Evolutionary conservation across 2,113 vertebrate species (phyloP).

Genomic region (Cavia aperea): DNA sequence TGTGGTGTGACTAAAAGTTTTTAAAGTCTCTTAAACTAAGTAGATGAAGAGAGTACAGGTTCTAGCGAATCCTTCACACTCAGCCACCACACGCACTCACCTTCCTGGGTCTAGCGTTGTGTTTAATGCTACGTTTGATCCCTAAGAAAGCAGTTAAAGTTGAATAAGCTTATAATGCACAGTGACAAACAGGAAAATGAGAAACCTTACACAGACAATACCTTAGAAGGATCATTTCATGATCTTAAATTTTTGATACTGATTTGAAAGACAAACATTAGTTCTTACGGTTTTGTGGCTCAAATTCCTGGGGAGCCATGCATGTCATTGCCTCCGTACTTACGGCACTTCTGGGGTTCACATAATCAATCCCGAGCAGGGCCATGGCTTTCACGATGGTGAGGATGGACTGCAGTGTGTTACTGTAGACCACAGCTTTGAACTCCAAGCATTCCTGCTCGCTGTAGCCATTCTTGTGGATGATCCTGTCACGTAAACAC

Average conservation of each 20-base stretch:
- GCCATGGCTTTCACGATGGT: constrained; percentile 79
- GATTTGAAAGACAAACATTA: not conserved
- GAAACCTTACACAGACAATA: not conserved
- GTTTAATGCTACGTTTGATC: not conserved
- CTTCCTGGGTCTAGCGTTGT: not conserved
- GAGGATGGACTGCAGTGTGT: constrained; percentile 76
- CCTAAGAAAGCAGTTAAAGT: not conserved
- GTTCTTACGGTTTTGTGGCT: not conserved
- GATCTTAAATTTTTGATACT: not conserved
- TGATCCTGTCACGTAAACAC: constrained; percentile 72
- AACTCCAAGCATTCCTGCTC: constrained; percentile 77
- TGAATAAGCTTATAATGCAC: not conserved
- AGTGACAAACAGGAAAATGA: not conserved
- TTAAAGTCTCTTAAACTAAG: not conserved
- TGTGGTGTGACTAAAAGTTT: not conserved
- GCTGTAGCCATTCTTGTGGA: constrained; percentile 79
- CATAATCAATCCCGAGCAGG: constrained; percentile 73
- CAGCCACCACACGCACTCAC: not conserved
- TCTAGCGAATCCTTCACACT: not conserved
- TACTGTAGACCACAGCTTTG: constrained; percentile 76
- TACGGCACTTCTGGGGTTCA: constrained; percentile 72
- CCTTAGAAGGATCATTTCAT: not conserved
- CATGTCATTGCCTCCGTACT: constrained; percentile 58
- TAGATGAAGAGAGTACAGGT: not conserved
- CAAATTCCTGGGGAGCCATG: no score